These are phyloP conservation scores for Actenoides lindsayi DNA, from an alignment of 2,113 vertebrate species.

Conservation along the genomic window DNA sequence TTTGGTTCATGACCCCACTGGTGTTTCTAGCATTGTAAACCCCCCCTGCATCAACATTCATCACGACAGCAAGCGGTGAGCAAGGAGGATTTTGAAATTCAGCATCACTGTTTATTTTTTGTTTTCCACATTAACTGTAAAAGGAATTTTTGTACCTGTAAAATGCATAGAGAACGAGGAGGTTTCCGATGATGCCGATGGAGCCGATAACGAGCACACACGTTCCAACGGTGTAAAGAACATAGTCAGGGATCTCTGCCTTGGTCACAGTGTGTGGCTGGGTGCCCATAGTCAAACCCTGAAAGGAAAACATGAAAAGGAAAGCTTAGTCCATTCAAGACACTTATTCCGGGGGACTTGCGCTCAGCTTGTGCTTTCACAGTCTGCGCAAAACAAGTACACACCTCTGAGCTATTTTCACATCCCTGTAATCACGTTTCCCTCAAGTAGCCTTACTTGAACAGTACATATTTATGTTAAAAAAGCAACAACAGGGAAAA, in stretches of 20 bases:
- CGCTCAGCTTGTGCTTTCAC: neutral
- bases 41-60: neutral
- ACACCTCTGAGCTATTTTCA: neutral
- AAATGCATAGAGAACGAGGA: constrained; percentile 73
- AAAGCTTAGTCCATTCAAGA: neutral
- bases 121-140: neutral
- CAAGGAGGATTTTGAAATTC: neutral
- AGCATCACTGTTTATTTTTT: neutral
- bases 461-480: neutral
- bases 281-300: constrained; percentile 51
- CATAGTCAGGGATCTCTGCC: constrained; percentile 41
- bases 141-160: constrained; percentile 59
- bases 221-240: constrained; percentile 56
- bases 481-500: neutral
- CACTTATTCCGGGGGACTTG: neutral
- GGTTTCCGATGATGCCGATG: constrained; percentile 66
- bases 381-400: neutral
- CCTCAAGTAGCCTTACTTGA: neutral
- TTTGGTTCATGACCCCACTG: neutral
- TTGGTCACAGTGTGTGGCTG: neutral
- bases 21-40: neutral
- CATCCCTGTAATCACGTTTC: neutral
- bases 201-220: constrained; percentile 74
- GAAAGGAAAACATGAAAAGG: neutral
- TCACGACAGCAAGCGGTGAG: neutral